These are phyloP conservation scores for Thelaira solivaga DNA, from an alignment of 2,888 invertebrate species.

Conservation along the genomic window DNA sequence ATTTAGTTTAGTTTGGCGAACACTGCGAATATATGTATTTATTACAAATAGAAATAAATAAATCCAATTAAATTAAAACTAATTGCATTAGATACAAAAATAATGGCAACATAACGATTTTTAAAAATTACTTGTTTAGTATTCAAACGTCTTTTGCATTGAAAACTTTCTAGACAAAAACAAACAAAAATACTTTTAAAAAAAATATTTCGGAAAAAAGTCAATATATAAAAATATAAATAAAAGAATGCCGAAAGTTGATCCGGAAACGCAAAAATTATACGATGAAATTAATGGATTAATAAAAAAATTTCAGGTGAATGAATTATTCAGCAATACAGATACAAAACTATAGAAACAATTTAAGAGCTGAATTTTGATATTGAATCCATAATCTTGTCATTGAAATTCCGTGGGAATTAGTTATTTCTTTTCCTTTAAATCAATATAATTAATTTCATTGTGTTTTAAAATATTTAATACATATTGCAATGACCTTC, in stretches of 20 bases:
- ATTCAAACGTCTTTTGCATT: slow-evolving; percentile 14
- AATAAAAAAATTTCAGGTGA: slow-evolving; percentile 88
- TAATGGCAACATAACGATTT: slow-evolving; percentile 16
- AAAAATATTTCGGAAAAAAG: not conserved
- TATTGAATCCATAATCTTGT: too few species aligned
- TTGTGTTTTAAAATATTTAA: too few species aligned
- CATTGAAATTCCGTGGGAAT: too few species aligned
- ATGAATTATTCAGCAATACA: too few species aligned
- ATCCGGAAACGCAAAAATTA: slow-evolving; percentile 87
- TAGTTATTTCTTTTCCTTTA: too few species aligned
- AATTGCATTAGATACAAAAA: slow-evolving; percentile 49
- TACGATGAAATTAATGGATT: slow-evolving; percentile 89
- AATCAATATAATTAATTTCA: too few species aligned
- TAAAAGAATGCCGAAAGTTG: slow-evolving; percentile 87
- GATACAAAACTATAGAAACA: too few species aligned
- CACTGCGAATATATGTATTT: not conserved
- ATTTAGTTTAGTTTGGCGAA: not conserved
- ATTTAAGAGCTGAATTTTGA: too few species aligned
- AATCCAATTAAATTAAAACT: slow-evolving; percentile 58
- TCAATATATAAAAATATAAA: not conserved
- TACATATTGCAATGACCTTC: too few species aligned
- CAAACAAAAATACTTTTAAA: not conserved
- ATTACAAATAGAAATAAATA: too few species aligned
- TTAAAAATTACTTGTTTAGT: slow-evolving; percentile 31
- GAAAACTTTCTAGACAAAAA: slow-evolving; percentile 4